phyloP scores from a whole-genome alignment of 2,797 vertebrate species.

The Chaunax sp. region DNA sequence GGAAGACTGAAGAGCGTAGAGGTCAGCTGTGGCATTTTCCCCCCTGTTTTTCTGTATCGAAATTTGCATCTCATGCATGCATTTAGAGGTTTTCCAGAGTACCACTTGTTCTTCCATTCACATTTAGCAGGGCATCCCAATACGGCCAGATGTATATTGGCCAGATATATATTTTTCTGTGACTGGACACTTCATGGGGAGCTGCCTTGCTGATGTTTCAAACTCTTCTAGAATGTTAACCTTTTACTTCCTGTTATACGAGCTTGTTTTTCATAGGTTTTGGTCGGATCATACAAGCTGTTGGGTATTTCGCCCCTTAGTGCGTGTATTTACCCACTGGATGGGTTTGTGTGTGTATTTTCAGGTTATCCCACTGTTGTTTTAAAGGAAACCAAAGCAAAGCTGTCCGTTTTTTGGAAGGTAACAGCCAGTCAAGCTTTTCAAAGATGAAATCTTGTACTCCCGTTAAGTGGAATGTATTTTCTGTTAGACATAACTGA shows the following conservation, averaged over 20 bases:
- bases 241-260: constrained; percentile 38
- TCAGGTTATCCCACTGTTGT: constrained; percentile 61
- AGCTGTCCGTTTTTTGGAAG: constrained; percentile 45
- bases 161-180: constrained; percentile 65
- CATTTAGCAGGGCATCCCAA: constrained; percentile 56
- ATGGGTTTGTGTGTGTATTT: constrained; percentile 67
- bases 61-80: constrained; percentile 60
- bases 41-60: constrained; percentile 29
- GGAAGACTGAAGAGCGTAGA: constrained; percentile 45
- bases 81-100: constrained; percentile 62
- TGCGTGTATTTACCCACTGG: constrained; percentile 72
- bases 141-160: constrained; percentile 37
- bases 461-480: constrained; percentile 61
- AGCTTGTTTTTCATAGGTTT: constrained; percentile 44
- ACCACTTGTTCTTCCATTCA: constrained; percentile 77
- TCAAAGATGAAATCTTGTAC: constrained; percentile 32
- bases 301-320: constrained; percentile 31
- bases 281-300: constrained; percentile 38
- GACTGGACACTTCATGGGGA: constrained; percentile 54
- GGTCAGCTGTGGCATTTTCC: constrained; percentile 31
- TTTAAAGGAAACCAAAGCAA: constrained; percentile 71
- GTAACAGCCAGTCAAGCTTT: constrained; percentile 50
- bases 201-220: constrained; percentile 62
- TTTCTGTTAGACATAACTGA: constrained; percentile 47
- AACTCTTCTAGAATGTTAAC: constrained; percentile 47